Evolutionary conservation across 2,888 invertebrate species (phyloP).

Genomic region (Fissipunctia ypsillon): DNA sequence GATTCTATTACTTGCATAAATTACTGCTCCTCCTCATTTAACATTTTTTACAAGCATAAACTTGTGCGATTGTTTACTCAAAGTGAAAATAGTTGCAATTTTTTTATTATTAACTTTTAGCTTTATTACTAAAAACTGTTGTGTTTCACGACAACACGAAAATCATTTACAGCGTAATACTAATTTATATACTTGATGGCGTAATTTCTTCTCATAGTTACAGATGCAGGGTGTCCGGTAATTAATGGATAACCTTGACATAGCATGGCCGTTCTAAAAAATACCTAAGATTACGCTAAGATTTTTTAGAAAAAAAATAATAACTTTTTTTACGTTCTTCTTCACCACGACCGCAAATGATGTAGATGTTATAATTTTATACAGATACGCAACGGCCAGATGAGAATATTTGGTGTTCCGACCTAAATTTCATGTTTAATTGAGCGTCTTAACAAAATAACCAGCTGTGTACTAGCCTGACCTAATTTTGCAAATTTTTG

Average conservation of each 20-base stretch:
- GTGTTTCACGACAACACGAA: background rate
- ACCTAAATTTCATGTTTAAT: constrained; percentile 44
- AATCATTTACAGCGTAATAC: background rate
- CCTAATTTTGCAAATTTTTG: constrained; percentile 62
- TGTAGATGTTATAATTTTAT: background rate
- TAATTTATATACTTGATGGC: too few species aligned
- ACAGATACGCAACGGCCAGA: background rate
- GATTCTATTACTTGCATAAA: background rate
- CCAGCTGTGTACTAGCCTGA: constrained; percentile 58
- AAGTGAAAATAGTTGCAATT: background rate
- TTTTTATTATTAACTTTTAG: background rate
- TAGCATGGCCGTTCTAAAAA: too few species aligned
- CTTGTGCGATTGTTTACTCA: background rate
- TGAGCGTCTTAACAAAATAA: constrained; percentile 51
- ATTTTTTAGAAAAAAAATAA: too few species aligned
- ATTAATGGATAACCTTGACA: too few species aligned
- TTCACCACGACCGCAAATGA: too few species aligned
- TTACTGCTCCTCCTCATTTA: background rate
- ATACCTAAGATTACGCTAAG: too few species aligned
- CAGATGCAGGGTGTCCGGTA: too few species aligned
- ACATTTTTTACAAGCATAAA: background rate
- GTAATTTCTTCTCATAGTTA: background rate
- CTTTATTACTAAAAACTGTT: background rate
- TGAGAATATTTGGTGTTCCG: constrained; percentile 25
- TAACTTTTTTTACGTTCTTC: too few species aligned